Percentiles rank a stretch among this genome's conserved stretches.
These are phyloP conservation scores for Rhinopomastus cyanomelas DNA, from an alignment of 2,113 vertebrate genomes.

Conservation along the genomic window DNA sequence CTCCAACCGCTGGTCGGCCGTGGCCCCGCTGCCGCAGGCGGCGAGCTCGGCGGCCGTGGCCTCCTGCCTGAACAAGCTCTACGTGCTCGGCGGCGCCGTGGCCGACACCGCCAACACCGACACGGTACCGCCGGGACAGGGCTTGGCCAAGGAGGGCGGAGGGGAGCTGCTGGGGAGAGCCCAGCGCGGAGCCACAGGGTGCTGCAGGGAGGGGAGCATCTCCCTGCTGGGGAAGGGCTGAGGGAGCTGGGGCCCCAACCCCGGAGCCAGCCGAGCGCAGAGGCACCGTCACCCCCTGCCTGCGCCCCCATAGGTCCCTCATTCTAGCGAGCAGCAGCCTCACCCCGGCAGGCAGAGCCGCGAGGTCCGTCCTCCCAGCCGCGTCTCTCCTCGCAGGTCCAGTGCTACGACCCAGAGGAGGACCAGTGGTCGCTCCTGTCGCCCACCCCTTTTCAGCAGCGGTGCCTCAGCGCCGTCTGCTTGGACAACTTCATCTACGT, in stretches of 20 bases:
- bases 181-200: no score
- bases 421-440: slow-evolving; percentile 73
- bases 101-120: slow-evolving; percentile 70
- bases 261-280: no score
- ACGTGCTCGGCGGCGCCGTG: slow-evolving; percentile 76
- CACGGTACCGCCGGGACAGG: slow-evolving; percentile 62
- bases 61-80: slow-evolving; percentile 73
- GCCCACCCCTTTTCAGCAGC: slow-evolving; percentile 76
- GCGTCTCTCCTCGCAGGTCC: slow-evolving; percentile 68
- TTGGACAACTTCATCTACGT: slow-evolving; percentile 77
- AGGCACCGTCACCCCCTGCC: no score
- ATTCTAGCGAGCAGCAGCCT: not conserved
- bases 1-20: slow-evolving; percentile 73
- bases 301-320: not conserved
- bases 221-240: no score
- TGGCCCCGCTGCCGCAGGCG: slow-evolving; percentile 61
- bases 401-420: slow-evolving; percentile 76
- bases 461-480: slow-evolving; percentile 75
- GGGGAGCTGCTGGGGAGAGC: no score
- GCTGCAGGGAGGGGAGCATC: no score
- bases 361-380: not conserved
- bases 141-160: not conserved
- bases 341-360: not conserved
- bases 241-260: no score
- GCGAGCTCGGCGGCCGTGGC: slow-evolving; percentile 76